These are phyloP conservation scores for Megalops cyprinoides DNA, from an alignment of 2,797 vertebrate genomes.

Conservation along the genomic window DNA sequence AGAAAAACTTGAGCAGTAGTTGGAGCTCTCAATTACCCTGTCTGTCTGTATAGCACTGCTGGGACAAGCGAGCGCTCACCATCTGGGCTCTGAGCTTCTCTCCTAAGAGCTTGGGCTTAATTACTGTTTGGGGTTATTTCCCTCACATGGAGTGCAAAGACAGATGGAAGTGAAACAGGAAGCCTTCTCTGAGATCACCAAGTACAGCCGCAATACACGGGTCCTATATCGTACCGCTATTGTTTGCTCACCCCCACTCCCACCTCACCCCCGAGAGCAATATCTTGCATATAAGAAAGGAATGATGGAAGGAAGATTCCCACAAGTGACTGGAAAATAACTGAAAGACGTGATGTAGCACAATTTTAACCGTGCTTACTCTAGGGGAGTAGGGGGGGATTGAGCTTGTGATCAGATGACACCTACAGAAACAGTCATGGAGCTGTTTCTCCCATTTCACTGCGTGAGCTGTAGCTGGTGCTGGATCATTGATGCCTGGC, in stretches of 20 bases:
- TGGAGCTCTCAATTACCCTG: not conserved
- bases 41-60: not conserved
- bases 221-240: not conserved
- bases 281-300: not conserved
- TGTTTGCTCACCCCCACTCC: no score
- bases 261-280: not conserved
- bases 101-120: not conserved
- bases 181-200: not conserved
- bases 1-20: not conserved
- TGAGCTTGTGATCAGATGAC: not conserved
- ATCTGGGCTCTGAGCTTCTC: not conserved
- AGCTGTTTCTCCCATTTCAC: not conserved
- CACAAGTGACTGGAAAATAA: not conserved
- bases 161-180: conserved; percentile 15
- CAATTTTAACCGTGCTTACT: not conserved
- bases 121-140: conserved; percentile 9
- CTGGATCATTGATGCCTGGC: not conserved
- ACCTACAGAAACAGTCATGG: not conserved
- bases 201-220: conserved; percentile 1
- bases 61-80: not conserved
- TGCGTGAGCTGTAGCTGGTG: not conserved
- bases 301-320: conserved; percentile 6
- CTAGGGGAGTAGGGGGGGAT: not conserved
- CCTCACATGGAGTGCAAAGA: not conserved
- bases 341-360: not conserved